Base-by-base conservation (phyloP, 2,113 vertebrate species). In the Triplophysa rosa region DNA sequence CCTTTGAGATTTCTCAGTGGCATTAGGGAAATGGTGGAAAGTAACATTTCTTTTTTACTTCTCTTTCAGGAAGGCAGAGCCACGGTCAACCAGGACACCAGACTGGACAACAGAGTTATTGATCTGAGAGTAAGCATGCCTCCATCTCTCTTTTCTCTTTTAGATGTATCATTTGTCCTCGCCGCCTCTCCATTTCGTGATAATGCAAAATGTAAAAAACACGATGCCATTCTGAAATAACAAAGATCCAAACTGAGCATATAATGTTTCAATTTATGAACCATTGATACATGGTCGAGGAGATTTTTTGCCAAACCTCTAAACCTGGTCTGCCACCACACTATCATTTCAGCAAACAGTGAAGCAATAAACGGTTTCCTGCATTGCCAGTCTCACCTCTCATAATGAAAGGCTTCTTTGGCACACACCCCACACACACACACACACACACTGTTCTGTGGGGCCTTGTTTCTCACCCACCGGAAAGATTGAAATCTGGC, bases 31-130 rank as follows among this genome's bases (percentile, higher is more conserved):
- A 8, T 33, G 33, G 5, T 37, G 7, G 33, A 37, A 37, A 37
- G 7, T 7, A 7, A 37, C 0, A 7, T 37, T 37, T 37, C 0
- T 84, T 17, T 26, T 63, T 24, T 63, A 11, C 11, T 63, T 13
- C 2, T 63, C 11, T 54, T 65, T 54, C 84, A 99, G 98, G 97
- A 99, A 90, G 96, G 96, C 90, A 95, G 98, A 96, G 98, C 97
- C 82, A 99, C 97, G 24, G 97, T 99, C 82, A 99, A 98, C 88
- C 97, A 99, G 84, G 98, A 99, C 94, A 99, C 98, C 83, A 94
- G 92, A 87, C 92, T 99, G 92, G 98, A 99, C 93, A 99, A 99
- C 93, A 92, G 98, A 90, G 94, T 99, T 84, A 98, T 99, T 87
- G 98, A 99, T 88, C 94, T 99, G 84, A 95, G 98, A 94, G 98